phyloP scores from a whole-genome alignment of 2,797 vertebrate species.

The Yasuhikotakia modesta region DNA sequence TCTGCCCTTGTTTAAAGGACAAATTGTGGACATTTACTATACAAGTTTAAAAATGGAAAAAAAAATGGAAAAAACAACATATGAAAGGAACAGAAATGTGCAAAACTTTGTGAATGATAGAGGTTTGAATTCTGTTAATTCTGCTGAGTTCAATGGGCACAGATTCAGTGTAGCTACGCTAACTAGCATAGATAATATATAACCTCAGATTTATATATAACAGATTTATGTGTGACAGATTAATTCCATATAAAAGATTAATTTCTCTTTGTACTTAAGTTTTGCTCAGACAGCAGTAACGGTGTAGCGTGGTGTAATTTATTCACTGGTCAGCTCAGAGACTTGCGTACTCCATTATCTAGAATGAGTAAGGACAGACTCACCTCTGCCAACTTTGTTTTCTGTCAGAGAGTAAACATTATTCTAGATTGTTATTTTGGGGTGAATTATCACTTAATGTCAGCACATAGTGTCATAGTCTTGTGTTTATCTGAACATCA shows the following conservation, averaged over 20 bases:
- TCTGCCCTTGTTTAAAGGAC: no score
- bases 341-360: not conserved
- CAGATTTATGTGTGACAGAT: slow-evolving; percentile 6
- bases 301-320: not conserved
- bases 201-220: no score
- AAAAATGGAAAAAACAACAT: no score
- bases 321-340: slow-evolving; percentile 18
- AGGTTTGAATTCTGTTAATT: not conserved
- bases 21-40: no score
- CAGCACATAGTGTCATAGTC: not conserved
- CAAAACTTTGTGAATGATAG: not conserved
- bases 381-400: not conserved
- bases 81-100: not conserved
- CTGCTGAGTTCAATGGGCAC: not conserved
- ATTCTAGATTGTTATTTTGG: no score
- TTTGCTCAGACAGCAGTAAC: slow-evolving; percentile 19
- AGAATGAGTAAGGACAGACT: slow-evolving; percentile 11
- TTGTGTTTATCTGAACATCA: slow-evolving; percentile 22
- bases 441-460: not conserved
- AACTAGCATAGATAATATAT: not conserved
- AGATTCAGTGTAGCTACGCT: not conserved
- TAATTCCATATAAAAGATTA: no score
- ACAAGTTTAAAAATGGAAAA: no score
- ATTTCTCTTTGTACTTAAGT: not conserved
- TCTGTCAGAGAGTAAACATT: slow-evolving; percentile 12